Conservation (phyloP, 1,140 invertebrate species). For the Mercenaria mercenaria region DNA sequence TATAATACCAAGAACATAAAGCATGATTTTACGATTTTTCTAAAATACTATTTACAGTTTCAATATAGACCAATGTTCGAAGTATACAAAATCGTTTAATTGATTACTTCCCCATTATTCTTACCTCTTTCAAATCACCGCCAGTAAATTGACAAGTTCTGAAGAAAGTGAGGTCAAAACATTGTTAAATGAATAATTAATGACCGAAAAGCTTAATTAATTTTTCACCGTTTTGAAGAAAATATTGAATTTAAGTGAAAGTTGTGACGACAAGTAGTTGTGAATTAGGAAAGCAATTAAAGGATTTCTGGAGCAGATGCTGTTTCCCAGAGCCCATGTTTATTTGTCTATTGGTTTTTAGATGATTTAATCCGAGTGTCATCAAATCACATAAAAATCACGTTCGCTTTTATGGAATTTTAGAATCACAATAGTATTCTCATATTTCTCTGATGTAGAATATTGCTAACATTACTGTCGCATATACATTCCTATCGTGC, state of each 20-base stretch:
- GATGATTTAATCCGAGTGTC: neutral
- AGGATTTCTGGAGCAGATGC: neutral
- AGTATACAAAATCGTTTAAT: neutral
- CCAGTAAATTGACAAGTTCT: neutral
- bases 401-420: no score
- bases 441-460: no score
- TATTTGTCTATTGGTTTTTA: neutral
- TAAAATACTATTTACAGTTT: neutral
- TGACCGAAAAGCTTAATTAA: neutral
- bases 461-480: no score
- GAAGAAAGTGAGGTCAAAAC: neutral
- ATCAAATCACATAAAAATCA: conserved; percentile 43
- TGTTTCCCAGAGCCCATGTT: neutral
- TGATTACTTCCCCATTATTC: neutral
- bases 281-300: neutral
- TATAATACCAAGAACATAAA: neutral
- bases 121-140: conserved; percentile 24
- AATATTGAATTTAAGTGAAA: conserved; percentile 43
- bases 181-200: conserved; percentile 21
- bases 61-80: neutral
- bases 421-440: no score
- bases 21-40: neutral
- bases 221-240: neutral
- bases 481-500: no score
- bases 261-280: neutral